Evolutionary conservation across 2,113 vertebrate species (phyloP).

Genomic region (Xiphophorus couchianus): DNA sequence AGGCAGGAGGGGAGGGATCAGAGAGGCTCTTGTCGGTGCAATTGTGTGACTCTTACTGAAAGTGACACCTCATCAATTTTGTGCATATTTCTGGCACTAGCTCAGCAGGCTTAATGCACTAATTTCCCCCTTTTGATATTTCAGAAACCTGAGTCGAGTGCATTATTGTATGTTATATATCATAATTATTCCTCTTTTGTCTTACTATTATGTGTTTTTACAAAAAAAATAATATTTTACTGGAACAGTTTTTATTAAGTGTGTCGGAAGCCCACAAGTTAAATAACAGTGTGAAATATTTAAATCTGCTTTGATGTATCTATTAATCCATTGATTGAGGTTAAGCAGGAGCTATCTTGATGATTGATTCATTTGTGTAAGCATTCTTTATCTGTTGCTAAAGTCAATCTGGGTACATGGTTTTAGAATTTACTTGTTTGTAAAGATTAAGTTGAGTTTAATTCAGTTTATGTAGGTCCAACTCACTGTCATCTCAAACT

Average conservation of each 20-base stretch:
- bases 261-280: not conserved
- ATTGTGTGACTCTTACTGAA: slow-evolving; percentile 80
- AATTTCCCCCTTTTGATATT: slow-evolving; percentile 61
- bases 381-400: not conserved
- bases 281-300: slow-evolving; percentile 29
- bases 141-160: slow-evolving; percentile 45
- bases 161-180: slow-evolving; percentile 13
- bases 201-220: slow-evolving; percentile 11
- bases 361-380: not conserved
- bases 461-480: too few relatives aligned
- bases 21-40: slow-evolving; percentile 72
- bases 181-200: slow-evolving; percentile 24
- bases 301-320: not conserved
- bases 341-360: not conserved
- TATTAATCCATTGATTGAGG: slow-evolving; percentile 5
- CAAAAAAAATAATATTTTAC: not conserved
- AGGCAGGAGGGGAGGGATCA: slow-evolving; percentile 74
- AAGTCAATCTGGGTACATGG: not conserved
- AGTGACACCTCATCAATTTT: slow-evolving; percentile 83
- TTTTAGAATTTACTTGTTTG: too few relatives aligned
- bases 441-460: too few relatives aligned
- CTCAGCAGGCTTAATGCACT: slow-evolving; percentile 74
- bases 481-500: too few relatives aligned
- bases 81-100: slow-evolving; percentile 75
- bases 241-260: not conserved